A percentile compares a stretch with the other conserved stretches of the same genome.
Evolutionary conservation across 53 echinoderm and acorn worm species (phyloP).

Genomic region (Holothuria scabra): DNA sequence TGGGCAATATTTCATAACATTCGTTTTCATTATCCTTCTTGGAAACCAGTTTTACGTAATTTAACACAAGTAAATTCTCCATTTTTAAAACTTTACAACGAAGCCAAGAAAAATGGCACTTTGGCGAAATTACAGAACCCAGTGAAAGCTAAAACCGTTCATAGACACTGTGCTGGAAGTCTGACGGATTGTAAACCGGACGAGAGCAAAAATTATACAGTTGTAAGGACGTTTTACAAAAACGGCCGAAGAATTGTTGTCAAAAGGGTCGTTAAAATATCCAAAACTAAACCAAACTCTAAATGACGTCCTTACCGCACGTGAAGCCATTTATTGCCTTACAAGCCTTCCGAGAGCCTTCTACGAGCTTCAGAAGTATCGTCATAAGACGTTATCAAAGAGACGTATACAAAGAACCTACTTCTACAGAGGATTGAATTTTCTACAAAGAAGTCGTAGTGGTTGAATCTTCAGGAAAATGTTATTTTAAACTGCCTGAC

Average conservation of each 20-base stretch:
- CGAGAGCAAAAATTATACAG: conserved; percentile 36
- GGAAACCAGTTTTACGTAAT: conserved; percentile 46
- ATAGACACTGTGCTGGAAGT: conserved; percentile 18
- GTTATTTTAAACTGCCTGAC: too few relatives aligned
- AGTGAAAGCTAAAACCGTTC: background rate
- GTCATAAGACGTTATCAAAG: too few relatives aligned
- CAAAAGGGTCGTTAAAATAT: conserved; percentile 39
- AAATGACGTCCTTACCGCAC: too few relatives aligned
- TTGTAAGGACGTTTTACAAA: conserved; percentile 48
- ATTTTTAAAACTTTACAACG: conserved; percentile 40
- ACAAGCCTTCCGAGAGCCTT: too few relatives aligned
- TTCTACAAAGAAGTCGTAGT: too few relatives aligned
- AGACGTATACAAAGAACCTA: too few relatives aligned
- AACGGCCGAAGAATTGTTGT: conserved; percentile 42
- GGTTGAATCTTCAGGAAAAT: too few relatives aligned
- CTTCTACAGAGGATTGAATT: too few relatives aligned
- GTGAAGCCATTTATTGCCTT: too few relatives aligned
- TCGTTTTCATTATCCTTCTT: conserved; percentile 50
- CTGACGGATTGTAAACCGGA: conserved; percentile 11
- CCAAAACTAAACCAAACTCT: conserved; percentile 7
- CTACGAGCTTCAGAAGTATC: too few relatives aligned
- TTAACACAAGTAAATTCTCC: conserved; percentile 35
- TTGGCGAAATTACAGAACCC: conserved; percentile 33
- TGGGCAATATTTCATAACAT: conserved; percentile 43
- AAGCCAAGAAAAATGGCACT: conserved; percentile 48